A percentile compares a stretch with the other conserved stretches of the same genome.
phyloP scores from a whole-genome alignment of 2,888 invertebrate species.

The Drosophila multiciliata region DNA sequence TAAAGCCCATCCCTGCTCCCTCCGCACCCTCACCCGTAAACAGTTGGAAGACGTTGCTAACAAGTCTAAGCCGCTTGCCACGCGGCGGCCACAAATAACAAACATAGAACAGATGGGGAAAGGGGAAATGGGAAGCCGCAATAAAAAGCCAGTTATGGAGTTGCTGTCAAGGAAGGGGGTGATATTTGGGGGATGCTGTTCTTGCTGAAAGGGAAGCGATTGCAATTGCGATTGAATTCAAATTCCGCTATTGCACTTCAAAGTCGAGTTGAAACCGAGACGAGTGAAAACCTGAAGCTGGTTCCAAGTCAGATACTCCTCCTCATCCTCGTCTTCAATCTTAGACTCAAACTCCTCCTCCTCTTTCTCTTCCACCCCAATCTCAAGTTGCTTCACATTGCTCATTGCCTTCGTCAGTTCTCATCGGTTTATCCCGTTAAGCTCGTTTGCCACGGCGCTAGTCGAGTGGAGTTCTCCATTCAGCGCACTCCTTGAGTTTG shows the following conservation, averaged over 20 bases:
- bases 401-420: constrained; percentile 34
- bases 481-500: constrained; percentile 39
- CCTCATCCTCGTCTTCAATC: constrained; percentile 12
- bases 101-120: constrained; percentile 8
- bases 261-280: constrained; percentile 58
- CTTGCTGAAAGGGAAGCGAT: constrained; percentile 42
- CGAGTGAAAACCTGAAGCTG: constrained; percentile 40
- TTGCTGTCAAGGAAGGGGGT: not conserved
- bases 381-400: constrained; percentile 1
- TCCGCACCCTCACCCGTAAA: constrained; percentile 16
- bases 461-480: constrained; percentile 54
- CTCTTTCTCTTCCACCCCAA: not conserved
- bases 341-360: not conserved
- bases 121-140: constrained; percentile 21
- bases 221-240: constrained; percentile 72
- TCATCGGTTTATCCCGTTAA: constrained; percentile 68
- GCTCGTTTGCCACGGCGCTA: constrained; percentile 65
- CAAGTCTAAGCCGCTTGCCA: constrained; percentile 64
- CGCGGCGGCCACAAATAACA: constrained; percentile 38
- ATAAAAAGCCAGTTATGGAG: constrained; percentile 46
- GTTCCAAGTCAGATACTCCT: constrained; percentile 43
- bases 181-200: not conserved
- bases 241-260: constrained; percentile 70
- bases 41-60: constrained; percentile 61
- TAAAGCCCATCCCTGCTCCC: not conserved